These are phyloP conservation scores for Phymatocera aterrima DNA, from an alignment of 2,888 invertebrate genomes.

Conservation along the genomic window DNA sequence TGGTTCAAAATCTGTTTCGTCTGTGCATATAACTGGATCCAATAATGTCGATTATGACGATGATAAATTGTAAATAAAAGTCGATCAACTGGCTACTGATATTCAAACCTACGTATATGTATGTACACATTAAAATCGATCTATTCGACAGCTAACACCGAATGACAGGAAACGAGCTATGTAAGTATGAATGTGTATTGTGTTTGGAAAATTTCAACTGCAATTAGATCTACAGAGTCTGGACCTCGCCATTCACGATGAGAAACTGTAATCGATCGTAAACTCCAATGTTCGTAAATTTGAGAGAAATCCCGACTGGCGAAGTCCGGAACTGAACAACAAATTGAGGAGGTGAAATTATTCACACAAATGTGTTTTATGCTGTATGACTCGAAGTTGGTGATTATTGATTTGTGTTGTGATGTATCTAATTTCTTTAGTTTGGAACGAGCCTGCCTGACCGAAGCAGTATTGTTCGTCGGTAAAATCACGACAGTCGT, in stretches of 20 bases:
- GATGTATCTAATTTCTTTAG: too few species aligned
- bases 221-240: neutral
- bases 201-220: neutral
- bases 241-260: neutral
- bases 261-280: neutral
- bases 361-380: too few species aligned
- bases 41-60: too few species aligned
- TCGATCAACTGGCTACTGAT: conserved; percentile 52
- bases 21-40: neutral
- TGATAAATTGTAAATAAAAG: conserved; percentile 35
- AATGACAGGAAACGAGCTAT: conserved; percentile 65
- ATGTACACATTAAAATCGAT: conserved; percentile 62
- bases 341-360: too few species aligned
- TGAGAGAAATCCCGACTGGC: too few species aligned
- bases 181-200: neutral
- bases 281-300: too few species aligned
- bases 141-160: conserved; percentile 66
- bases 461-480: conserved; percentile 92
- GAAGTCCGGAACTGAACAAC: too few species aligned
- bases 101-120: conserved; percentile 57
- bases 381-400: too few species aligned
- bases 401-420: too few species aligned
- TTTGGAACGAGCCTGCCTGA: conserved; percentile 70
- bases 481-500: conserved; percentile 93
- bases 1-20: neutral